A percentile compares a stretch with the other conserved stretches of the same genome.
phyloP scores from a whole-genome alignment of 2,888 invertebrate genomes.

The Cremastinae sp. region DNA sequence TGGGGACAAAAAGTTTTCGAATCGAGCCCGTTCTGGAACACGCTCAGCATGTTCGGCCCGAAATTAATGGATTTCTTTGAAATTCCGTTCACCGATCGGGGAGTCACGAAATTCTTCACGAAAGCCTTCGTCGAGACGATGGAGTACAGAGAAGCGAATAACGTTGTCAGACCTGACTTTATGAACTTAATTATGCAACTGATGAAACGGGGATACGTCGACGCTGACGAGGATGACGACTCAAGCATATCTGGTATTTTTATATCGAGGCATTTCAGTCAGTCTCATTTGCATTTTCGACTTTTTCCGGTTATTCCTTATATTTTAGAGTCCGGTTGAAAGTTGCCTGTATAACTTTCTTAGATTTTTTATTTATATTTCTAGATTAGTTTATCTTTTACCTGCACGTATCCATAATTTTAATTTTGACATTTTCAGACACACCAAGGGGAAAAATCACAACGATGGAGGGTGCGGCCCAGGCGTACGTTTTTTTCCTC shows the following conservation, averaged over 20 bases:
- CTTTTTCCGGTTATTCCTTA: too few species aligned
- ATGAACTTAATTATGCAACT: slow-evolving; percentile 76
- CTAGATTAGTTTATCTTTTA: not conserved
- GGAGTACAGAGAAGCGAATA: slow-evolving; percentile 70
- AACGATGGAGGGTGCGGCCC: slow-evolving; percentile 79
- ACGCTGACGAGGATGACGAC: slow-evolving; percentile 58
- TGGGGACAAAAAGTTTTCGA: slow-evolving; percentile 71
- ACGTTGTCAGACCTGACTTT: slow-evolving; percentile 76
- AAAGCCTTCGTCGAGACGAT: slow-evolving; percentile 75
- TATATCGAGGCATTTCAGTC: too few species aligned
- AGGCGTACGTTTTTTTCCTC: slow-evolving; percentile 80
- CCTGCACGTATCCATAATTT: not conserved
- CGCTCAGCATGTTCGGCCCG: slow-evolving; percentile 66
- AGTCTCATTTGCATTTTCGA: too few species aligned
- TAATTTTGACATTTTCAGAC: slow-evolving; percentile 32
- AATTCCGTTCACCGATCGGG: slow-evolving; percentile 66
- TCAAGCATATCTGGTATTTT: slow-evolving; percentile 54
- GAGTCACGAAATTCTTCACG: slow-evolving; percentile 74
- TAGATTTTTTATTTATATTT: too few species aligned
- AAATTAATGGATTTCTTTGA: slow-evolving; percentile 68
- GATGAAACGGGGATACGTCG: slow-evolving; percentile 70
- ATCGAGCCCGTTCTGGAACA: slow-evolving; percentile 58
- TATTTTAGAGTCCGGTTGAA: too few species aligned
- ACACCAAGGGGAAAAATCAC: slow-evolving; percentile 70
- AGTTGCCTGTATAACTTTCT: too few species aligned